phyloP scores from a whole-genome alignment of 2,113 vertebrate species.

The Edolisoma coerulescens region DNA sequence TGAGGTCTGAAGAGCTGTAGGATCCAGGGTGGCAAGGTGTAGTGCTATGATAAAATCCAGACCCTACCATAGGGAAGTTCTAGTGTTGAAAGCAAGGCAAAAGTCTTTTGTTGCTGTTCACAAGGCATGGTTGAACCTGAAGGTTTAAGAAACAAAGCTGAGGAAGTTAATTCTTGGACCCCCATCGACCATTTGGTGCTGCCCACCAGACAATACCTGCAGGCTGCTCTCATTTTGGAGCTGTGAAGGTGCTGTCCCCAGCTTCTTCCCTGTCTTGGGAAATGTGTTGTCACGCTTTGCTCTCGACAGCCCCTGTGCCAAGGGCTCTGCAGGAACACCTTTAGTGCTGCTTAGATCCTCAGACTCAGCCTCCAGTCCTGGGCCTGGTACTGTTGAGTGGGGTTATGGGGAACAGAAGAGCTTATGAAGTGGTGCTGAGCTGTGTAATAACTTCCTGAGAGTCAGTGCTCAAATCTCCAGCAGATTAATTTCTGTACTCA shows the following conservation, averaged over 20 bases:
- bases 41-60: background rate
- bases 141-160: background rate
- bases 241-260: background rate
- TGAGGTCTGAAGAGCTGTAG: background rate
- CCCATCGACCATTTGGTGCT: background rate
- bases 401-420: background rate
- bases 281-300: fast-evolving
- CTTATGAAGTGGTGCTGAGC: background rate
- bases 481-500: background rate
- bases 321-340: background rate
- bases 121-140: background rate
- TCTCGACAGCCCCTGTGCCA: background rate
- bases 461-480: background rate
- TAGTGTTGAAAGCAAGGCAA: background rate
- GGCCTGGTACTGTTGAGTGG: background rate
- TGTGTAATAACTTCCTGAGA: background rate
- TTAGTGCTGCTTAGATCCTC: background rate
- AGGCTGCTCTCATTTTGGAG: background rate
- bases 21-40: background rate
- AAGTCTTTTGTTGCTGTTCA: background rate
- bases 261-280: background rate
- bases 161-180: background rate
- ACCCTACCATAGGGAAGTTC: background rate
- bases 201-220: background rate
- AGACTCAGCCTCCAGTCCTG: background rate